A percentile compares a stretch with the other conserved stretches of the same genome.
Evolutionary conservation across 2,797 vertebrate genomes (phyloP).

Genomic region (Perodicticus potto): DNA sequence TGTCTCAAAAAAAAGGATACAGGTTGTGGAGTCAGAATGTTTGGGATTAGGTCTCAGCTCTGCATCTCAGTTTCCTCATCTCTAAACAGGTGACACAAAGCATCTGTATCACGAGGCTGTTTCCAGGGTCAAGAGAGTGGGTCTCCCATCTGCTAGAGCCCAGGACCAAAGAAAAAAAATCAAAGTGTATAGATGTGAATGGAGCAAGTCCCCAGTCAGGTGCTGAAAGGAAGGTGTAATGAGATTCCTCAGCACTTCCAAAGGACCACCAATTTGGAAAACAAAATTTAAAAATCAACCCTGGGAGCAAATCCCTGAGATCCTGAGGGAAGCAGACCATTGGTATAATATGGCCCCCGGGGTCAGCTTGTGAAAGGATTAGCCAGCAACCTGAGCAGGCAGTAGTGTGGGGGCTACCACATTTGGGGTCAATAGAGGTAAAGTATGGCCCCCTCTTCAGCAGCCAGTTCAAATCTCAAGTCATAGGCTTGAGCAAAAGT

Average conservation of each 20-base stretch:
- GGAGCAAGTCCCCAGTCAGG: not conserved
- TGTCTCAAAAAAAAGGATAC: not conserved
- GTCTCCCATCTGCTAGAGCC: not conserved
- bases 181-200: not conserved
- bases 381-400: not conserved
- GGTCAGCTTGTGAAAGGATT: not conserved
- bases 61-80: constrained; percentile 18
- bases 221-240: not conserved
- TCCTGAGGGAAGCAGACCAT: not conserved
- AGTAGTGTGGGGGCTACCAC: not conserved
- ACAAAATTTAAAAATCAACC: not conserved
- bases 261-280: constrained; percentile 15
- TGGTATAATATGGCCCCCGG: not conserved
- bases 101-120: not conserved
- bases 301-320: not conserved
- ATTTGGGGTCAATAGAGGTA: not conserved
- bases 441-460: not conserved
- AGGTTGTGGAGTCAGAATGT: not conserved
- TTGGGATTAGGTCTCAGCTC: not conserved
- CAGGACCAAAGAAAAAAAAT: not conserved
- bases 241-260: not conserved
- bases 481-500: not conserved
- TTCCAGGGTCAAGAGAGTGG: not conserved
- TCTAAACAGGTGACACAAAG: not conserved
- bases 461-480: not conserved